Conservation (phyloP, 2,113 vertebrate species). For the Prunella fulvescens region DNA sequence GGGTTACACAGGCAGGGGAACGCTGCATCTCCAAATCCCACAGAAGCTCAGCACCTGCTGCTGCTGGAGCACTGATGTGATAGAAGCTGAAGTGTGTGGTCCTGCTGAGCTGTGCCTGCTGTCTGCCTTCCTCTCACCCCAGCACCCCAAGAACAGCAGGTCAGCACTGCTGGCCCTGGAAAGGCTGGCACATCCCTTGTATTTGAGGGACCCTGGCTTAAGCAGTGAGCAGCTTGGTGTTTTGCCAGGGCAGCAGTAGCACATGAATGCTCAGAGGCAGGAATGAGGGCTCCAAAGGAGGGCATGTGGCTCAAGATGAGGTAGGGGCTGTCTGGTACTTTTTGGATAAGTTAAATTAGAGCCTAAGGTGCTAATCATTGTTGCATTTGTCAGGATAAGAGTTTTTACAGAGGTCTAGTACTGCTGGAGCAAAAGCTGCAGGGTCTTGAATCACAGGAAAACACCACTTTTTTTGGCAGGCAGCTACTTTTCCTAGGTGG, state of each 20-base stretch:
- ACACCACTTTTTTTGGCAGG: not conserved
- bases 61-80: fast-evolving
- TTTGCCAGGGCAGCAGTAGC: not conserved
- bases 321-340: not conserved
- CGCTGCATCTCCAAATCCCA: fast-evolving
- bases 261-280: not conserved
- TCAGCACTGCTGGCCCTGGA: not conserved
- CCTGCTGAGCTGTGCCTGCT: not conserved
- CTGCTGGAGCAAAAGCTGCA: not conserved
- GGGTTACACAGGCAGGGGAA: not conserved
- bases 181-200: fast-evolving
- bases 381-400: not conserved
- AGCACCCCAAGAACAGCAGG: not conserved
- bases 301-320: not conserved
- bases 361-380: not conserved
- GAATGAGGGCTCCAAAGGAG: not conserved
- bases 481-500: not conserved
- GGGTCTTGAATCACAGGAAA: not conserved
- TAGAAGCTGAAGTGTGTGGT: not conserved
- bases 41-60: not conserved
- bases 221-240: not conserved
- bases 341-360: not conserved
- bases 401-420: not conserved
- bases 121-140: not conserved
- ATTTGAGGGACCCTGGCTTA: not conserved